A percentile compares a stretch with the other conserved stretches of the same genome.
Evolutionary conservation across 1,140 invertebrate genomes (phyloP).

Genomic region (Pseudomyrmex dendroicus): DNA sequence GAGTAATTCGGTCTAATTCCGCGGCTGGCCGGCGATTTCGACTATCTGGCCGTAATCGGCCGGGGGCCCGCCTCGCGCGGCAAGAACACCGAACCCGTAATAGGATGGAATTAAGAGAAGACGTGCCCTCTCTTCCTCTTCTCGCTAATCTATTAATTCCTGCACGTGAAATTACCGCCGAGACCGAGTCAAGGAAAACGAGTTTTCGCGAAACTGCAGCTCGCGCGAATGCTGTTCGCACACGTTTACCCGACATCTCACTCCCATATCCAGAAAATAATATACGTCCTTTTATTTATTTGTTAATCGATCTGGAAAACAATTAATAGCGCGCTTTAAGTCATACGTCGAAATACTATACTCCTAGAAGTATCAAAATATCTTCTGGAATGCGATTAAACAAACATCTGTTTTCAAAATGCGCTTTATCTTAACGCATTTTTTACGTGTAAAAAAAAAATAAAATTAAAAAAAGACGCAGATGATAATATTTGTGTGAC

Average conservation of each 20-base stretch:
- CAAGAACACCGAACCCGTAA: slow-evolving; percentile 76
- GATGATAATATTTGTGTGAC: not conserved
- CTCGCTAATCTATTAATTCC: slow-evolving; percentile 84
- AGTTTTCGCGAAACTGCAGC: slow-evolving; percentile 75
- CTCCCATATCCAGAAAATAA: not conserved
- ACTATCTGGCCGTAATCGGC: slow-evolving; percentile 81
- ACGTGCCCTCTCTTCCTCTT: slow-evolving; percentile 75
- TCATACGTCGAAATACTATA: not conserved
- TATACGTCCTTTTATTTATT: not conserved
- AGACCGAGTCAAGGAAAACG: slow-evolving; percentile 78
- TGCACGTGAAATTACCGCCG: slow-evolving; percentile 79
- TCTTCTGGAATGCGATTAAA: too few species aligned
- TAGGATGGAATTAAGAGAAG: slow-evolving; percentile 83
- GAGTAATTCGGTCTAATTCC: slow-evolving; percentile 82
- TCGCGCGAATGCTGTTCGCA: not conserved
- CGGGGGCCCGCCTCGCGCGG: slow-evolving; percentile 77
- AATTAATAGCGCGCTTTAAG: not conserved
- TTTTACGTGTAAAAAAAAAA: too few species aligned
- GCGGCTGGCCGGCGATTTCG: slow-evolving; percentile 80
- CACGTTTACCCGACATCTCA: not conserved
- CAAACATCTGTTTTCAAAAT: too few species aligned
- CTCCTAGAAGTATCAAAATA: not conserved
- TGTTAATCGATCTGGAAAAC: not conserved
- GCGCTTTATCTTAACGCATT: too few species aligned
- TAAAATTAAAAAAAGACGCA: not conserved